Percentiles rank a stretch among this genome's conserved stretches.
Conservation (phyloP, 1,140 invertebrate species). For the Halictus rubicundus region DNA sequence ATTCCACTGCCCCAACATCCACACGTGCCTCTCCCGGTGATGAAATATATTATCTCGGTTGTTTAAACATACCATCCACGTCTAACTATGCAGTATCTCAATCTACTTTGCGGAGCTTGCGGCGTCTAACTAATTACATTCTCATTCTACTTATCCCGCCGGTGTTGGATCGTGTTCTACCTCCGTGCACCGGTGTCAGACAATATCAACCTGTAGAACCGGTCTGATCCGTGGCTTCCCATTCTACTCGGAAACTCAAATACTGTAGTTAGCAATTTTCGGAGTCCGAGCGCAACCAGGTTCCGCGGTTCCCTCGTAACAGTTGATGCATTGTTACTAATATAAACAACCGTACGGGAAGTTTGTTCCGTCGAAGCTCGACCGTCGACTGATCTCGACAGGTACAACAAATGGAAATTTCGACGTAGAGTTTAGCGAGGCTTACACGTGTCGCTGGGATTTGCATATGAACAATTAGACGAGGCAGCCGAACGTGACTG, state of each 20-base stretch:
- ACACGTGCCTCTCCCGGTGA: no score
- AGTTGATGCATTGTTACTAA: background rate
- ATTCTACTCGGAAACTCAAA: background rate
- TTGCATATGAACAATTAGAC: background rate
- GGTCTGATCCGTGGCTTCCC: no score
- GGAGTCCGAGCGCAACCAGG: no score
- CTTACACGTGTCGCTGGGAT: background rate
- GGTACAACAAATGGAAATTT: slow-evolving; percentile 6
- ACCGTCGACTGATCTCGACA: background rate
- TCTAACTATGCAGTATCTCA: background rate
- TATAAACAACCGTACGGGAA: background rate
- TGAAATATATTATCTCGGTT: no score
- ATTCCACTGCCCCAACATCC: no score
- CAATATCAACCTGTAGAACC: no score
- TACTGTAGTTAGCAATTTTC: background rate
- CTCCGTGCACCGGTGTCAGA: no score
- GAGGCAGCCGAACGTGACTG: background rate
- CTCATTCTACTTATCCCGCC: background rate
- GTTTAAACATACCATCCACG: background rate
- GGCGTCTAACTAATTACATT: background rate
- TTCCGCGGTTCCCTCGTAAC: background rate
- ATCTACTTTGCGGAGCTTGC: background rate
- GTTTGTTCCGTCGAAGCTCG: background rate
- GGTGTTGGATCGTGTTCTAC: no score
- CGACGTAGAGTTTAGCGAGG: background rate